Evolutionary conservation across 1,140 invertebrate genomes (phyloP).

Genomic region (Microplitis mediator): DNA sequence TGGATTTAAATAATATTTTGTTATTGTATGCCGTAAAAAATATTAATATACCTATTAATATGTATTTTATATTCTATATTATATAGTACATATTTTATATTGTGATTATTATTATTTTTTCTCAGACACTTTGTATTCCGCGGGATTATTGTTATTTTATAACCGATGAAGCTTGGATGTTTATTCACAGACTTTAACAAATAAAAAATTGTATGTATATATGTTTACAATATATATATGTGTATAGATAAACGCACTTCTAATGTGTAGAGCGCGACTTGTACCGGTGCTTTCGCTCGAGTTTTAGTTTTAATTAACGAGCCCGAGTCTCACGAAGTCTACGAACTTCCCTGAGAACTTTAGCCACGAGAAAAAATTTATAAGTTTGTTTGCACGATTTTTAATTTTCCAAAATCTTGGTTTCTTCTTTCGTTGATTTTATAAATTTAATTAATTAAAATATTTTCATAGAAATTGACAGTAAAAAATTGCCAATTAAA

Average conservation of each 20-base stretch:
- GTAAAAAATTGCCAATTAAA: too few relatives aligned
- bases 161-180: neutral
- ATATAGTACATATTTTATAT: too few relatives aligned
- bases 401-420: neutral
- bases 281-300: conserved; percentile 34
- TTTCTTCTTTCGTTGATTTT: too few relatives aligned
- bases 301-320: conserved; percentile 46
- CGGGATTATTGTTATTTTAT: neutral
- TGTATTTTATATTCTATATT: too few relatives aligned
- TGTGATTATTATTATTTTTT: too few relatives aligned
- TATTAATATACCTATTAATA: too few relatives aligned
- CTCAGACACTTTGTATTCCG: neutral
- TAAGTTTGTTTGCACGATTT: neutral
- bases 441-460: too few relatives aligned
- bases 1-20: too few relatives aligned
- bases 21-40: too few relatives aligned
- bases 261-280: conserved; percentile 3
- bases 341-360: conserved; percentile 44
- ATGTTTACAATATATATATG: neutral
- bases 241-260: neutral
- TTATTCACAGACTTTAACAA: neutral
- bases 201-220: neutral
- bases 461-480: too few relatives aligned
- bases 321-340: conserved; percentile 40
- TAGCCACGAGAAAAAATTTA: conserved; percentile 10